Conservation (phyloP, 2,888 invertebrate species). For the Sesia bembeciformis region DNA sequence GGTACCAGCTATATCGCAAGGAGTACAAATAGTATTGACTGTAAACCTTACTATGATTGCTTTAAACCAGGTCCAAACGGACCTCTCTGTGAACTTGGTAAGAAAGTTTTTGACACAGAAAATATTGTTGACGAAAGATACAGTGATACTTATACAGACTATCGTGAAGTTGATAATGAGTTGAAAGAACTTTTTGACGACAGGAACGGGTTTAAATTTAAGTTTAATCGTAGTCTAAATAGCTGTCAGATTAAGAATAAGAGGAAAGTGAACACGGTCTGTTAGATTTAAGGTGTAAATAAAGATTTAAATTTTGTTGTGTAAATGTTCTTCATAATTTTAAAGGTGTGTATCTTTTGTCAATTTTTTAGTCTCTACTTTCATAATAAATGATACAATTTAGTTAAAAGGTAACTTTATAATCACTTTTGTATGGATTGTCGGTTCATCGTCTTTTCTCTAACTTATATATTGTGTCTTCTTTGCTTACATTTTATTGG, state of each 20-base stretch:
- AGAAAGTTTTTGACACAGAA: constrained; percentile 14
- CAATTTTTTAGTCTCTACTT: neutral
- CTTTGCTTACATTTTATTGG: too few relatives aligned
- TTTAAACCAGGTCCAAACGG: constrained; percentile 34
- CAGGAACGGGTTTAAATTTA: constrained; percentile 45
- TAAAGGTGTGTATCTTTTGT: too few relatives aligned
- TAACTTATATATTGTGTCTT: too few relatives aligned
- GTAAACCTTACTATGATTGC: constrained; percentile 64
- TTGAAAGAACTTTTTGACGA: constrained; percentile 37
- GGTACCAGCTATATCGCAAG: constrained; percentile 47
- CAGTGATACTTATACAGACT: constrained; percentile 53
- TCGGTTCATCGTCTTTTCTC: too few relatives aligned
- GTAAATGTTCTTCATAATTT: neutral
- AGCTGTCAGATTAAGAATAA: constrained; percentile 55
- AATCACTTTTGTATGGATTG: too few relatives aligned
- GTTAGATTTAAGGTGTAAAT: constrained; percentile 9
- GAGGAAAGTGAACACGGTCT: constrained; percentile 37
- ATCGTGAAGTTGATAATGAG: constrained; percentile 36
- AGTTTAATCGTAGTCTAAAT: constrained; percentile 61
- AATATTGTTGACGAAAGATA: constrained; percentile 36
- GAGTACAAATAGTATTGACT: constrained; percentile 59
- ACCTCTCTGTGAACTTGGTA: constrained; percentile 8
- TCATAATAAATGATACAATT: neutral
- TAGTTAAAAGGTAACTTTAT: too few relatives aligned
- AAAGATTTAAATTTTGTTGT: neutral